phyloP scores from a whole-genome alignment of 2,888 invertebrate genomes.

The Nycteola revayana region DNA sequence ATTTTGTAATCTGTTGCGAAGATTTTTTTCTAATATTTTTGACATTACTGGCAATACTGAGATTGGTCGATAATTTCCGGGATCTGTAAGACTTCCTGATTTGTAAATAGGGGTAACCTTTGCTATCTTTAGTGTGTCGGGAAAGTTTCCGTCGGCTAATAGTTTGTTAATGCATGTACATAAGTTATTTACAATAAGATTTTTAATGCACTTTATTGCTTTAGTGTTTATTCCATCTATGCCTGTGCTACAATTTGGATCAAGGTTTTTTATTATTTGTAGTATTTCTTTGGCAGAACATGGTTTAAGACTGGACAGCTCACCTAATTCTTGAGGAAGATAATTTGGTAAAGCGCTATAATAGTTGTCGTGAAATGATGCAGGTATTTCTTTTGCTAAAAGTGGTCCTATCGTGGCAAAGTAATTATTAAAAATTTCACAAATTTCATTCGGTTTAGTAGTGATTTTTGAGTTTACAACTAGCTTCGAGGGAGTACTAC shows the following conservation, averaged over 20 bases:
- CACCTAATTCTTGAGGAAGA: not conserved
- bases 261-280: constrained; percentile 1
- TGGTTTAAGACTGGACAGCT: not conserved
- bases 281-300: not conserved
- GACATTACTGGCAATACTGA: constrained; percentile 7
- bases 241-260: constrained; percentile 3
- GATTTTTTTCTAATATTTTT: constrained; percentile 5
- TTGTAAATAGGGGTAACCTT: constrained; percentile 4
- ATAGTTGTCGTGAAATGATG: not conserved
- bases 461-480: not conserved
- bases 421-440: not conserved
- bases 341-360: not conserved
- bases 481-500: not conserved
- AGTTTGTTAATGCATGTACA: constrained; percentile 2
- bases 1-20: constrained; percentile 1
- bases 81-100: constrained; percentile 2
- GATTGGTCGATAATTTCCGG: constrained; percentile 4
- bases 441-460: not conserved
- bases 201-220: not conserved
- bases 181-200: not conserved
- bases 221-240: constrained; percentile 3
- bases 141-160: not conserved
- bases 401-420: no score
- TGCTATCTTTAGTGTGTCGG: constrained; percentile 1
- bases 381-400: not conserved